A percentile compares a stretch with the other conserved stretches of the same genome.
Conservation (phyloP, 2,888 invertebrate species). For the Andrena praecox region DNA sequence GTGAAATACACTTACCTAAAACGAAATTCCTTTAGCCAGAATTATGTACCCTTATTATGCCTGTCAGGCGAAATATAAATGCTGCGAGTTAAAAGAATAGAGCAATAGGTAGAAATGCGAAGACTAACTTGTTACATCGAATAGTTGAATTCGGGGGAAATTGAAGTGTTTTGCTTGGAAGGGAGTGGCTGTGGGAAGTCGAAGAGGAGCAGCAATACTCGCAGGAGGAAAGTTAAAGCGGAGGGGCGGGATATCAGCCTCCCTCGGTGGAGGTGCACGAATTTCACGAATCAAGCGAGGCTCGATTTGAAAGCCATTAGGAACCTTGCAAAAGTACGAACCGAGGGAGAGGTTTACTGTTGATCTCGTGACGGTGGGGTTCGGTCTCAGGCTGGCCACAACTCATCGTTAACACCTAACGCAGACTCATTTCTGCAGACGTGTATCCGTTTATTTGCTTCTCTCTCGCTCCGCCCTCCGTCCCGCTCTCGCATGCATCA, state of each 20-base stretch:
- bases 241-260: neutral
- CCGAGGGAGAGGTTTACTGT: constrained; percentile 39
- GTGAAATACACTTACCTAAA: too few relatives aligned
- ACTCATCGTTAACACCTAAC: constrained; percentile 70
- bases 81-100: too few relatives aligned
- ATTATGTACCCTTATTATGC: too few relatives aligned
- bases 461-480: constrained; percentile 17
- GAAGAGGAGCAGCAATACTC: too few relatives aligned
- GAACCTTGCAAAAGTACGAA: constrained; percentile 55
- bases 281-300: constrained; percentile 42
- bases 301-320: constrained; percentile 54
- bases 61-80: too few relatives aligned
- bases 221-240: too few relatives aligned
- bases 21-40: too few relatives aligned
- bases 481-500: neutral
- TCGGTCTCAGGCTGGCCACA: constrained; percentile 60
- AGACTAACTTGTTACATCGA: too few relatives aligned
- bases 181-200: too few relatives aligned
- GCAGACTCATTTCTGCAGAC: constrained; percentile 41
- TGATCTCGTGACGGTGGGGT: constrained; percentile 56
- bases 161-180: too few relatives aligned
- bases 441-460: constrained; percentile 32
- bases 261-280: constrained; percentile 5
- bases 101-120: too few relatives aligned
- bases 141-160: too few relatives aligned